Conservation (phyloP, 2,888 invertebrate species). For the Antitype chi region DNA sequence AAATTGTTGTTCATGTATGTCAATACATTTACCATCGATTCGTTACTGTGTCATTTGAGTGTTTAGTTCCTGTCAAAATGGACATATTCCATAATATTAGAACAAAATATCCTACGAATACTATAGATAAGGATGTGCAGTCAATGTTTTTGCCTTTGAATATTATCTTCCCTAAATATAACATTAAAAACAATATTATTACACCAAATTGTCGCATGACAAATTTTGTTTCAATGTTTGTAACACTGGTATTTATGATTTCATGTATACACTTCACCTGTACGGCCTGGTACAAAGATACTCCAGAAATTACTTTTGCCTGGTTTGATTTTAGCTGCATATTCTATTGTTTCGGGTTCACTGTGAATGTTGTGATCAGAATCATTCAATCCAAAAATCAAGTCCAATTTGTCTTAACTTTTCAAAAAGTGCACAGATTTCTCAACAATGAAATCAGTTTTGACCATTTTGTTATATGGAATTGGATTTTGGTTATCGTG, state of each 20-base stretch:
- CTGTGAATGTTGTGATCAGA: conserved; percentile 5
- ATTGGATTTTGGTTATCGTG: neutral
- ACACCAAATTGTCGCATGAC: conserved; percentile 11
- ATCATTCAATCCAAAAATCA: neutral
- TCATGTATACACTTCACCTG: neutral
- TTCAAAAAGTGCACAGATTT: conserved; percentile 24
- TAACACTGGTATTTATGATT: neutral
- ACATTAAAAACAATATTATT: conserved; percentile 30
- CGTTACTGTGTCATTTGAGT: no score
- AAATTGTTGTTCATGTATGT: neutral
- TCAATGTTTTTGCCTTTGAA: no score
- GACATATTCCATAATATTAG: no score
- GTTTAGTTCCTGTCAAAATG: no score
- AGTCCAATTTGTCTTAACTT: conserved; percentile 13
- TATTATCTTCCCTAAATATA: no score
- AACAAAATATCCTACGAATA: no score
- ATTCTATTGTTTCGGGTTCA: conserved; percentile 3
- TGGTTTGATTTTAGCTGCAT: no score
- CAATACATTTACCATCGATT: no score
- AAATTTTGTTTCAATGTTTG: conserved; percentile 28
- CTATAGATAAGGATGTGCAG: no score
- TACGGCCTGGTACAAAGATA: neutral
- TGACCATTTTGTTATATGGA: neutral
- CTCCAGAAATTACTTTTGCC: neutral
- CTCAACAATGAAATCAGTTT: neutral